Base-by-base conservation (phyloP, 2,113 vertebrate species). In the Ceyx cyanopectus region DNA sequence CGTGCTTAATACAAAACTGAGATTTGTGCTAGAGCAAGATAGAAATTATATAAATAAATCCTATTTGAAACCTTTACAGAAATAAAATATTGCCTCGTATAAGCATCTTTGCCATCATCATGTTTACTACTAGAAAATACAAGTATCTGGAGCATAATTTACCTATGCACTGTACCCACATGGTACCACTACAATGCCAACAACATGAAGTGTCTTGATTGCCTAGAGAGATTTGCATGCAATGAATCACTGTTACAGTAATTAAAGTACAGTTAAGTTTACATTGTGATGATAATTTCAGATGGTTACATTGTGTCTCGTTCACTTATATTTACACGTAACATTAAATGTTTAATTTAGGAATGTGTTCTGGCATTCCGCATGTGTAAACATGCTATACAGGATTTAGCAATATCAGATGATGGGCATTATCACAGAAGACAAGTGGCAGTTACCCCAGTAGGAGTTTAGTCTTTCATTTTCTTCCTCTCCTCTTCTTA, bases 231-330 rank as follows among this genome's bases (percentile, higher is more conserved):
- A 85, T 54, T 78, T 92, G 88, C 75, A 74, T 89, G 41, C 43
- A 92, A 0, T 76, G 86, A 94, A 81, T 92, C 68, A 79, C 41
- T 26, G 16, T 84, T 82, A 46, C 40, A 69, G 54, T 87, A 91
- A 95, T 96, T 96, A 85, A 93, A 62, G 53, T 93, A 27, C 79
- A 90, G 90, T 86, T 94, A 89, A 78, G 58, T 95, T 95, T 95
- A 94, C 74, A 81, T 96, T 79, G 27, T 9, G 34, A 22, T 51
- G 67, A 51, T 77, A 83, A 81, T 80, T 81, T 83, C 73, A 53
- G n/a, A 62, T 58, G n/a, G 81, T 89, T 75, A 23, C 57, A 85
- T 88, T 62, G 54, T 76, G 68, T 92, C 94, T 94, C 50, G 9
- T 88, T 68, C 14, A 17, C 78, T 80, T 15, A 40, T 14, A 73